Conservation (phyloP, 1,140 invertebrate species). For the Psix sp. region DNA sequence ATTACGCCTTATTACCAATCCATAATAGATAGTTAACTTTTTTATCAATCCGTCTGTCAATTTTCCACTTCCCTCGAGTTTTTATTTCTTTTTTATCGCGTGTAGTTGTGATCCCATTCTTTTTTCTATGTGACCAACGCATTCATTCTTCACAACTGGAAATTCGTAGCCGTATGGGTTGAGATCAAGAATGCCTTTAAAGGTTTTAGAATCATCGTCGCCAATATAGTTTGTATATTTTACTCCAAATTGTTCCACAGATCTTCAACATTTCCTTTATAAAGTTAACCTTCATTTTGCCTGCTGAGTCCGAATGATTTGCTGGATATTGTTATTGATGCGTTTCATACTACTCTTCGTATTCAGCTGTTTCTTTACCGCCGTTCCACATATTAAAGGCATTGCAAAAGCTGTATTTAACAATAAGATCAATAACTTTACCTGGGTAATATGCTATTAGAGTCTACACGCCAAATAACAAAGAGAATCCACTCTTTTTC, state of each 20-base stretch:
- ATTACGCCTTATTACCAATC: too few species aligned
- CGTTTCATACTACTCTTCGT: neutral
- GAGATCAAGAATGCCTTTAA: neutral
- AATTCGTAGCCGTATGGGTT: neutral
- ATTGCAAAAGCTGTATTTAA: neutral
- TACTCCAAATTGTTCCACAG: neutral
- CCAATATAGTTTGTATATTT: neutral
- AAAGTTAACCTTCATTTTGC: neutral
- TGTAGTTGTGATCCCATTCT: neutral
- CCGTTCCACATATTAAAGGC: neutral
- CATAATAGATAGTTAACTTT: too few species aligned
- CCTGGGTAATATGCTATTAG: neutral
- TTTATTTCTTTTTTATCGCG: neutral
- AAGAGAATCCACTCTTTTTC: neutral
- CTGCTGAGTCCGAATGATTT: neutral
- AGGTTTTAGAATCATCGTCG: neutral
- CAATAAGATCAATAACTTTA: neutral
- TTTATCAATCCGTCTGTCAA: too few species aligned
- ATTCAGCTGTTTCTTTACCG: neutral
- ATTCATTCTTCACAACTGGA: neutral
- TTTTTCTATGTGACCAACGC: neutral
- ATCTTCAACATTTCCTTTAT: neutral
- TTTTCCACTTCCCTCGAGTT: too few species aligned
- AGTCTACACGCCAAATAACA: neutral
- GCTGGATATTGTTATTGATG: neutral